Conservation (phyloP, 2,888 invertebrate species). For the Listrodromus nycthemerus region DNA sequence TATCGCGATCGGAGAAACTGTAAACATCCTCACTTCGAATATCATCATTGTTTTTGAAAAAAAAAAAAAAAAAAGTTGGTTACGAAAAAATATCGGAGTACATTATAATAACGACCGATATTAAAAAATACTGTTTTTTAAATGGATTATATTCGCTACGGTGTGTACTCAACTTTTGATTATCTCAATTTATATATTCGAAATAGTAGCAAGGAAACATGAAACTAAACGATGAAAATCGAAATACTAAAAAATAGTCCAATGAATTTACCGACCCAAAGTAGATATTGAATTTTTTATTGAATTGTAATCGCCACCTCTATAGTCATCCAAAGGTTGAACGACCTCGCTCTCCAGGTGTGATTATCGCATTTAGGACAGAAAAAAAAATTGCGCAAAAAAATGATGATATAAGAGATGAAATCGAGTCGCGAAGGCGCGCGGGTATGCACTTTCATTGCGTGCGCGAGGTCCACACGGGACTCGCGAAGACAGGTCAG, state of each 20-base stretch:
- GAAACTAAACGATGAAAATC: no score
- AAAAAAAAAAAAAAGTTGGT: no score
- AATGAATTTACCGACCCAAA: neutral
- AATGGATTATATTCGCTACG: no score
- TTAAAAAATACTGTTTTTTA: neutral
- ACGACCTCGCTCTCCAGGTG: slow-evolving; percentile 15
- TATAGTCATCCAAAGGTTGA: slow-evolving; percentile 2
- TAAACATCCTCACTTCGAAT: no score
- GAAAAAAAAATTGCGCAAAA: neutral
- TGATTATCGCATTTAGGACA: neutral
- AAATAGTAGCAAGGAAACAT: no score
- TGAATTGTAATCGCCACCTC: neutral
- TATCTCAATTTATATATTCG: no score
- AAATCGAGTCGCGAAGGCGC: neutral
- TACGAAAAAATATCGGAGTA: neutral
- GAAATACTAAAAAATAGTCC: no score
- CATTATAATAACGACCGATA: no score
- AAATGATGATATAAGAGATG: slow-evolving; percentile 10
- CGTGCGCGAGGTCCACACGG: slow-evolving; percentile 9
- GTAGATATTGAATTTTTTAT: neutral
- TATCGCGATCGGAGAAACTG: no score
- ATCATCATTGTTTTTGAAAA: no score
- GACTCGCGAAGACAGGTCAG: slow-evolving; percentile 64
- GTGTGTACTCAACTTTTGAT: no score
- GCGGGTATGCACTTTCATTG: slow-evolving; percentile 28